Base-by-base conservation (phyloP, 1,140 invertebrate species). In the Pogonomyrmex barbatus region DNA sequence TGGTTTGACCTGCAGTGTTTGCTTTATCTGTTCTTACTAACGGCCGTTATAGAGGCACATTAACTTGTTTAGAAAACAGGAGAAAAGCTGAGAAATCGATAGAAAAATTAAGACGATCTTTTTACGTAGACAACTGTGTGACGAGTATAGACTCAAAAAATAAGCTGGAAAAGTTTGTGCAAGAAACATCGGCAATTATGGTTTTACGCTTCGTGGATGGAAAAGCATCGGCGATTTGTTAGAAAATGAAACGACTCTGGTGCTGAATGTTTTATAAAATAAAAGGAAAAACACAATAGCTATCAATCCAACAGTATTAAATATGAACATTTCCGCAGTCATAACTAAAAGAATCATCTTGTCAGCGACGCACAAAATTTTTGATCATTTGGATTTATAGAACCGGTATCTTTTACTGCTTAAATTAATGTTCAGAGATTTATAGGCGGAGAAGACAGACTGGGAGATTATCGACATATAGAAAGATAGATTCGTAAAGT, bases 271-370 rank as follows among this genome's bases (percentile, higher is more conserved):
- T 14, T 63, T 77, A 39, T 90, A 70, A 58, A 70, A 90, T 63
- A 83, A 86, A 60, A 33, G 10, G 4, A n/a, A 42, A 2, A 84
- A 90, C 30, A 87, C 70, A 0, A 39, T 88, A 54, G 33, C 70
- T 12, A 62, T 84, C 9, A 84, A 84, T 36, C 42, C 56, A 5
- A 8, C 88, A 0, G 2, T 87, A 17, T 36, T 91, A 36, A 6
- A 75, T 45, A 84, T 95, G 95, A 0, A 96, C 85, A 24, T 3
- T 33, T 58, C 10, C 93, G 63, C 73, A 94, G 71, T 95, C 93
- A 0, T 94, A 92, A 87, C 92, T 92, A 67, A 79, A 14, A 30
- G 77, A 67, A 30, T 0, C 92, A 90, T n/a, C 93, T 73, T 85
- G 8, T 73, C 47, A 1, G 47, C 50, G 0, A 12, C 70, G 1